Percentiles rank a stretch among this genome's conserved stretches.
phyloP scores from a whole-genome alignment of 2,797 vertebrate genomes.

The Limnodromus scolopaceus region DNA sequence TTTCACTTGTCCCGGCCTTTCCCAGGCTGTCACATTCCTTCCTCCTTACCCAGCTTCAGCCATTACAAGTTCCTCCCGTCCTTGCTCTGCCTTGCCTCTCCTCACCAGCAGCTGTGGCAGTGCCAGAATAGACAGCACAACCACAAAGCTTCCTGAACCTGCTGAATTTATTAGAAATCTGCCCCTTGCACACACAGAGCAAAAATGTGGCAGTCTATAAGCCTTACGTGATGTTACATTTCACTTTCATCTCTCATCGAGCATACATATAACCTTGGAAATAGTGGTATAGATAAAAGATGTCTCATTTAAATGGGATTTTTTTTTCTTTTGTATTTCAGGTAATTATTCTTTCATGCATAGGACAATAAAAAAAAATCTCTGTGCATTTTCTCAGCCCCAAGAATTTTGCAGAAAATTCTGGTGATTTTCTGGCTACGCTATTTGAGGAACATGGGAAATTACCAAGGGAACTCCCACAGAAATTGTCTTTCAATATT shows the following conservation, averaged over 20 bases:
- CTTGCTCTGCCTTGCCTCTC: not conserved
- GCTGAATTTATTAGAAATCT: not conserved
- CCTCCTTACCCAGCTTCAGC: not conserved
- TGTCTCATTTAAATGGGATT: not conserved
- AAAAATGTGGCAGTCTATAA: not conserved
- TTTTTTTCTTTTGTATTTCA: not conserved
- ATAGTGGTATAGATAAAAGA: not conserved
- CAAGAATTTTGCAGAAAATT: slow-evolving; percentile 9
- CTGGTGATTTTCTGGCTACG: not conserved
- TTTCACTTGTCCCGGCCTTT: not conserved
- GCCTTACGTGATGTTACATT: not conserved
- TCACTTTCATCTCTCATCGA: not conserved
- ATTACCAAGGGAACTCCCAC: not conserved
- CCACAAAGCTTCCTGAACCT: not conserved
- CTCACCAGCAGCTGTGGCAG: not conserved
- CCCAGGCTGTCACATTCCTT: slow-evolving; percentile 9
- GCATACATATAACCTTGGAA: not conserved
- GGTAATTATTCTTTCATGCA: not conserved
- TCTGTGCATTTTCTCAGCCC: not conserved
- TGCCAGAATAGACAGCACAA: not conserved
- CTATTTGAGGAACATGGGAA: slow-evolving; percentile 13
- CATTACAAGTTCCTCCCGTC: not conserved
- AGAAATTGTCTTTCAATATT: not conserved
- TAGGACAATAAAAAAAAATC: not conserved
- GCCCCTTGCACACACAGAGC: not conserved